These are phyloP conservation scores for Wasmannia auropunctata DNA, from an alignment of 1,140 invertebrate genomes.

Conservation along the genomic window DNA sequence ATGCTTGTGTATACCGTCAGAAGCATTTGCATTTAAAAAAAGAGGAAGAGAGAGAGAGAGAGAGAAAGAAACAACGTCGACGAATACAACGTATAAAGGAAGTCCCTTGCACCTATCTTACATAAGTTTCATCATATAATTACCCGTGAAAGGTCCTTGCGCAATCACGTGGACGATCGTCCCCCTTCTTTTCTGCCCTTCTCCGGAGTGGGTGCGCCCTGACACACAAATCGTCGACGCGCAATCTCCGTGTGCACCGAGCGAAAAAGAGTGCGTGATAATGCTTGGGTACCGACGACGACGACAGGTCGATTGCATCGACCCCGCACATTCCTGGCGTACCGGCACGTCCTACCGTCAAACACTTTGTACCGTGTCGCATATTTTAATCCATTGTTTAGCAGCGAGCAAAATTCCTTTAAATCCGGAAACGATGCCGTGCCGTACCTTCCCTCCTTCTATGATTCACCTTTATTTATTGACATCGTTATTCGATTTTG, in stretches of 20 bases:
- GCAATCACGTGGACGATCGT: background rate
- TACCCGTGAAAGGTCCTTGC: conserved; percentile 16
- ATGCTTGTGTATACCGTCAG: too few species aligned
- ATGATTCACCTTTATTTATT: background rate
- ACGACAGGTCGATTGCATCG: conserved; percentile 63
- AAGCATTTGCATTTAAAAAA: background rate
- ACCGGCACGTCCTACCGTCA: conserved; percentile 66
- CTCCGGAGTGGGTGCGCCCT: conserved; percentile 40
- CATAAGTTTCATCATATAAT: conserved; percentile 23
- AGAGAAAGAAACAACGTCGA: background rate
- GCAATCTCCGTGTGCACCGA: conserved; percentile 35
- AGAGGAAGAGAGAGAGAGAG: background rate
- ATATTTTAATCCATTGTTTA: conserved; percentile 44
- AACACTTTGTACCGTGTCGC: conserved; percentile 23
- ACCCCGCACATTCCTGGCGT: conserved; percentile 70
- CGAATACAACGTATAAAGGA: background rate
- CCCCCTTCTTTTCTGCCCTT: background rate
- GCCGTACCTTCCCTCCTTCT: background rate
- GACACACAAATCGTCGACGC: conserved; percentile 59
- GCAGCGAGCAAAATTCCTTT: too few species aligned
- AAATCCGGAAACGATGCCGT: background rate
- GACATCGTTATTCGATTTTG: background rate
- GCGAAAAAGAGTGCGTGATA: conserved; percentile 47
- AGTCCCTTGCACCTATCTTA: background rate
- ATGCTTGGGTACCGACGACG: conserved; percentile 37